Evolutionary conservation across 1,140 invertebrate species (phyloP).

Genomic region (Thaumetopoea pityocampa): DNA sequence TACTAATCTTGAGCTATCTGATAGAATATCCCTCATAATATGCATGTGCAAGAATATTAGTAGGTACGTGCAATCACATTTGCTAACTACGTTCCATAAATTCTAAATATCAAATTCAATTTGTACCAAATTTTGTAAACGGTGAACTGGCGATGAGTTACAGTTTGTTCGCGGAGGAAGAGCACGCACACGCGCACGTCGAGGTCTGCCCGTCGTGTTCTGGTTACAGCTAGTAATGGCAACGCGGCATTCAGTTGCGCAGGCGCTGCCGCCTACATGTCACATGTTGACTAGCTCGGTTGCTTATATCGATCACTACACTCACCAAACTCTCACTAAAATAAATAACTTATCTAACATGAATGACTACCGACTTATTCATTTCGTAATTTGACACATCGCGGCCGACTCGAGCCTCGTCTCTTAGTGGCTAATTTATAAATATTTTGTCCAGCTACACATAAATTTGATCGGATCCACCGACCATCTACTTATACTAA

Average conservation of each 20-base stretch:
- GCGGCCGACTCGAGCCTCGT: slow-evolving; percentile 30
- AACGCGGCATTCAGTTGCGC: slow-evolving; percentile 42
- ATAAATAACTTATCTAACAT: slow-evolving; percentile 72
- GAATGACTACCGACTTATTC: slow-evolving; percentile 38
- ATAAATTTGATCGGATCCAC: slow-evolving; percentile 41
- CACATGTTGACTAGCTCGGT: slow-evolving; percentile 69
- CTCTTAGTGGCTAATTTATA: slow-evolving; percentile 45
- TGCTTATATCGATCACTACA: slow-evolving; percentile 62
- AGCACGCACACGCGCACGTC: slow-evolving; percentile 18
- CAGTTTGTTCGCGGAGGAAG: slow-evolving; percentile 10
- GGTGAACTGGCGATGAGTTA: slow-evolving; percentile 17
- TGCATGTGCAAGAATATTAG: slow-evolving; percentile 53
- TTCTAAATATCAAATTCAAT: slow-evolving; percentile 54
- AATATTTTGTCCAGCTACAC: slow-evolving; percentile 69
- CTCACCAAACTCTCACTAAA: slow-evolving; percentile 62
- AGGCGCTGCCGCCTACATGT: slow-evolving; percentile 28
- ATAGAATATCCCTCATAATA: slow-evolving; percentile 5
- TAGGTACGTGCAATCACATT: slow-evolving; percentile 62
- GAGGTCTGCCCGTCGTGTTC: slow-evolving; percentile 32
- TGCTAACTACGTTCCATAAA: slow-evolving; percentile 44
- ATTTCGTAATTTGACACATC: slow-evolving; percentile 41
- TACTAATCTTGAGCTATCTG: slow-evolving; percentile 28
- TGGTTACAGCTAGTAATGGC: slow-evolving; percentile 50
- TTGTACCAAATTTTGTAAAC: slow-evolving; percentile 62
- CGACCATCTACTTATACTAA: slow-evolving; percentile 40